phyloP scores from a whole-genome alignment of 1,140 invertebrate species.

The Papilio machaon region DNA sequence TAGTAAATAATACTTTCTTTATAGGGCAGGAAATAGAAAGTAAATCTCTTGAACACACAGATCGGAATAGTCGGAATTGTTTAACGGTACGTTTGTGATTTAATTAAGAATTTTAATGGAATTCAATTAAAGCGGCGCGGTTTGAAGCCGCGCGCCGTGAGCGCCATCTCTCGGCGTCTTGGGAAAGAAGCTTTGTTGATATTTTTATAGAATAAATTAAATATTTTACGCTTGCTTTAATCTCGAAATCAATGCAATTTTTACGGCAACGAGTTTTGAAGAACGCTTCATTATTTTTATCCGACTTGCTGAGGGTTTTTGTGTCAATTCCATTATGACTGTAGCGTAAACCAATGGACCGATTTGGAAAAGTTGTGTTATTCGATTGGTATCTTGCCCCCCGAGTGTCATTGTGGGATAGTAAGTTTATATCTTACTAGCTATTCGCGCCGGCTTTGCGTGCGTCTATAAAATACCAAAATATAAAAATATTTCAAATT shows the following conservation, averaged over 20 bases:
- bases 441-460: neutral
- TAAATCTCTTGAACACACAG: conserved; percentile 35
- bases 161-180: neutral
- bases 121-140: conserved; percentile 42
- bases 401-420: neutral
- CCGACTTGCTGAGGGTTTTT: too few relatives aligned
- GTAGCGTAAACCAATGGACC: neutral
- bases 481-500: too few relatives aligned
- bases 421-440: neutral
- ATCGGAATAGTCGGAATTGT: conserved; percentile 42
- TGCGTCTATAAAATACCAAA: neutral
- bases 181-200: neutral
- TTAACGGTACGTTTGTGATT: conserved; percentile 42
- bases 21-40: neutral
- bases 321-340: too few relatives aligned
- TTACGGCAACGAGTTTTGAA: neutral
- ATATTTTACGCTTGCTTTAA: neutral
- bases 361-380: neutral
- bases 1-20: neutral
- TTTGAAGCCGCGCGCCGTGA: neutral
- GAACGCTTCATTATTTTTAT: neutral
- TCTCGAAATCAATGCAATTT: neutral
- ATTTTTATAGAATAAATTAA: conserved; percentile 2
- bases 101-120: conserved; percentile 52
- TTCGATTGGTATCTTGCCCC: neutral